Conservation (phyloP, 2,797 vertebrate species). For the Danio tinwini region DNA sequence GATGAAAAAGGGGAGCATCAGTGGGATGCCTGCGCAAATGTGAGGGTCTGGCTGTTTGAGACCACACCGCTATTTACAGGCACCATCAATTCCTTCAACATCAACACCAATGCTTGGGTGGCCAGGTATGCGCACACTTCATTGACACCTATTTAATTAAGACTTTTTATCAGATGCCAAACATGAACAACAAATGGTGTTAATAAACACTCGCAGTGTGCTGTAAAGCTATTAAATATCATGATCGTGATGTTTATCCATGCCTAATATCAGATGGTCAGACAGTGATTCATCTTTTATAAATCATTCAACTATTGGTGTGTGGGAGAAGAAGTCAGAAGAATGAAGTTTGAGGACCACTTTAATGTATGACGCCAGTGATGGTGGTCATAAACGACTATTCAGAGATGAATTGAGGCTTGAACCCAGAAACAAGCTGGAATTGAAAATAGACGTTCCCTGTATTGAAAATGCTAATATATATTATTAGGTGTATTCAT, state of each 20-base stretch:
- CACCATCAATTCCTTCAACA: slow-evolving; percentile 96
- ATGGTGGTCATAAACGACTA: no score
- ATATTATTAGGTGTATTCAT: not conserved
- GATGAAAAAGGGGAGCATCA: slow-evolving; percentile 73
- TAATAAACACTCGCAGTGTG: no score
- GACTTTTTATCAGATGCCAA: not conserved
- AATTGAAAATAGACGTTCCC: not conserved
- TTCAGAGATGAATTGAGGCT: no score
- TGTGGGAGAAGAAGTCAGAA: no score
- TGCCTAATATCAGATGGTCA: no score
- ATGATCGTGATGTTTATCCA: not conserved
- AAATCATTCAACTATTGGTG: no score
- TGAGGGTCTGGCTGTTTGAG: slow-evolving; percentile 95
- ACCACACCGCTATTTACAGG: slow-evolving; percentile 93
- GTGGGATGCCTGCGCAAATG: slow-evolving; percentile 96
- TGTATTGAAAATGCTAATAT: not conserved
- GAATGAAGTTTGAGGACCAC: no score
- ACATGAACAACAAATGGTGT: no score
- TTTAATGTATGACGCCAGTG: no score
- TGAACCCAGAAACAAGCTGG: no score
- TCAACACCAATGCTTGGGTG: slow-evolving; percentile 95
- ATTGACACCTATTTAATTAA: not conserved
- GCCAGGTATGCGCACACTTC: slow-evolving; percentile 83
- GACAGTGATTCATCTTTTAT: no score
- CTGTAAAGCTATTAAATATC: no score